phyloP scores from a whole-genome alignment of 2,888 invertebrate genomes.

The Schrankia costaestrigalis region DNA sequence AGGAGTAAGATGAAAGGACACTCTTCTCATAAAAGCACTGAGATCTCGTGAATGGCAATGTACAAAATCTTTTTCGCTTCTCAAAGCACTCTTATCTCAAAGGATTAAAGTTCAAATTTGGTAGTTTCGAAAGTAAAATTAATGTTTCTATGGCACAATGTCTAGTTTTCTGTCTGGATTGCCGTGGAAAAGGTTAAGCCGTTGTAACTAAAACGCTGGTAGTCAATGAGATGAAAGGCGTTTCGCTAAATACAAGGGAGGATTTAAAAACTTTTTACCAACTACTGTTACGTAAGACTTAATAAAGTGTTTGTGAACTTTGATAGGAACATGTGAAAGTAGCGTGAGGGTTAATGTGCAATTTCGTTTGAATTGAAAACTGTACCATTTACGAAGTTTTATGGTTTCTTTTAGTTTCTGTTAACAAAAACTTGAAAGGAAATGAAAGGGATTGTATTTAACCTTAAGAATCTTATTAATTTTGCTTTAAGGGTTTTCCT shows the following conservation, averaged over 20 bases:
- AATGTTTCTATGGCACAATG: constrained; percentile 37
- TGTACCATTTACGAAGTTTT: too few species aligned
- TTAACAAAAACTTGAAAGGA: too few species aligned
- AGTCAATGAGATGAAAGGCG: constrained; percentile 38
- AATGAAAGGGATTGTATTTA: too few species aligned
- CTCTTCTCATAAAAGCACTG: constrained; percentile 56
- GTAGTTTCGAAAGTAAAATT: constrained; percentile 1
- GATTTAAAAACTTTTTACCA: constrained; percentile 19
- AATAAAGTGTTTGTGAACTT: too few species aligned
- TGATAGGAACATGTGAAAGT: too few species aligned
- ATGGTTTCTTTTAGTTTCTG: too few species aligned
- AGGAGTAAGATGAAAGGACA: constrained; percentile 68
- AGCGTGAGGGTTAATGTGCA: too few species aligned
- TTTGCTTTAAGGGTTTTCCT: too few species aligned
- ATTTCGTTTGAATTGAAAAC: too few species aligned
- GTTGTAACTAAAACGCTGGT: constrained; percentile 47
- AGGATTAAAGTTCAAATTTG: constrained; percentile 4
- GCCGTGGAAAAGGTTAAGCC: constrained; percentile 58
- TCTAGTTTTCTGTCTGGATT: constrained; percentile 63
- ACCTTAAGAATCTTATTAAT: too few species aligned
- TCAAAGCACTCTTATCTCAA: constrained; percentile 24
- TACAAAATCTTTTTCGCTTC: constrained; percentile 26
- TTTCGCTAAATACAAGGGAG: constrained; percentile 26
- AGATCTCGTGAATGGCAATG: constrained; percentile 48
- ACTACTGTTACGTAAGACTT: too few species aligned